Evolutionary conservation across 2,888 invertebrate species (phyloP).

Genomic region (Acronicta psi): DNA sequence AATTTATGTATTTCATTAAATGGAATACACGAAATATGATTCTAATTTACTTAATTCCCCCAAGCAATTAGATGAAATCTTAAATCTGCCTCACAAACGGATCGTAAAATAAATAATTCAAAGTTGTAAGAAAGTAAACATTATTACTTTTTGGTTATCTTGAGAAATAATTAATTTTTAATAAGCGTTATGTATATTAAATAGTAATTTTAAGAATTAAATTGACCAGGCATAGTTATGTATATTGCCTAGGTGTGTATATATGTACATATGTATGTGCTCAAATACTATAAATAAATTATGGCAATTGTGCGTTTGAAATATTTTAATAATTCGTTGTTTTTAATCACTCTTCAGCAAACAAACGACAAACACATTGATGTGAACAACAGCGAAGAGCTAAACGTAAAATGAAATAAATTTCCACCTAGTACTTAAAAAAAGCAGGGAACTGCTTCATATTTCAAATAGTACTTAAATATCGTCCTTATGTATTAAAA

Average conservation of each 20-base stretch:
- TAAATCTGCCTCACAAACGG: slow-evolving; percentile 30
- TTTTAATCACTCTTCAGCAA: slow-evolving; percentile 37
- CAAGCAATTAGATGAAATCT: slow-evolving; percentile 34
- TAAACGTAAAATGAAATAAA: too few species aligned
- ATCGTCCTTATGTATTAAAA: too few species aligned
- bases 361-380: background rate
- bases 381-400: too few species aligned
- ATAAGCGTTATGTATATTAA: slow-evolving; percentile 36
- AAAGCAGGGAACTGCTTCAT: too few species aligned
- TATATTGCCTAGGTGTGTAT: slow-evolving; percentile 55
- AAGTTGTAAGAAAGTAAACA: slow-evolving; percentile 16
- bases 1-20: slow-evolving; percentile 88
- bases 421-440: too few species aligned
- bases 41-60: slow-evolving; percentile 54
- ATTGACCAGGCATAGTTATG: slow-evolving; percentile 47
- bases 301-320: slow-evolving; percentile 55
- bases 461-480: too few species aligned
- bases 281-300: slow-evolving; percentile 57
- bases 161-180: slow-evolving; percentile 14
- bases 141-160: slow-evolving; percentile 23
- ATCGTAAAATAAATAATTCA: slow-evolving; percentile 35
- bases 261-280: slow-evolving; percentile 57
- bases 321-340: slow-evolving; percentile 54
- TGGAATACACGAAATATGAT: slow-evolving; percentile 71
- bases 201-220: slow-evolving; percentile 42